Percentiles rank a stretch among this genome's conserved stretches.
Conservation (phyloP, 2,113 vertebrate species). For the Corythornis cristatus region DNA sequence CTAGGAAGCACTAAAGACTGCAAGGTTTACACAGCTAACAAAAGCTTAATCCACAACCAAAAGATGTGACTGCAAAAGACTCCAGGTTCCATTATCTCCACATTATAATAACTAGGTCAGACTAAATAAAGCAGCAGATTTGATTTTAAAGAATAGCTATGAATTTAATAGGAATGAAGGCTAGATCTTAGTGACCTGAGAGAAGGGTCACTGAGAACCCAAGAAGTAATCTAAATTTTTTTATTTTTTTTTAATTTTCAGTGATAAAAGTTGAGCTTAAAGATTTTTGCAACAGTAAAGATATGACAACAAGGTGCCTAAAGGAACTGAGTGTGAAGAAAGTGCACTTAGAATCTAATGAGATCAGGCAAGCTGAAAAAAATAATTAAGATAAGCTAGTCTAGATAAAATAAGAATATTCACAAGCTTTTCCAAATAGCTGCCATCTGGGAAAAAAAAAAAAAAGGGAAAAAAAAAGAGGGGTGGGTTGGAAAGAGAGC, state of each 20-base stretch:
- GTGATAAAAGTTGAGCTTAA: not conserved
- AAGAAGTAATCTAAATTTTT: not conserved
- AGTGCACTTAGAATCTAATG: not conserved
- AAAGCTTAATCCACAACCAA: not conserved
- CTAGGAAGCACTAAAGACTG: not conserved
- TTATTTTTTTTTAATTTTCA: not conserved
- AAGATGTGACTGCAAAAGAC: not conserved
- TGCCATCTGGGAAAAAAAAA: not conserved
- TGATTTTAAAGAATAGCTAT: not conserved
- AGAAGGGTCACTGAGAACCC: not conserved
- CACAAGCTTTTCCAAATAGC: not conserved
- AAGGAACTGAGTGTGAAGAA: not conserved
- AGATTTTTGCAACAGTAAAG: not conserved
- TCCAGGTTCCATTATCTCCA: not conserved
- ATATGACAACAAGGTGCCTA: not conserved
- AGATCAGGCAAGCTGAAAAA: not conserved
- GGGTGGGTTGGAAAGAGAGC: not conserved
- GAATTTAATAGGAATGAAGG: not conserved
- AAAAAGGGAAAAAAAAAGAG: no score
- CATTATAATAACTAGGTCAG: not conserved
- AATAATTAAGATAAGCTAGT: not conserved
- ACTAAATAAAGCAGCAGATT: conserved; percentile 17
- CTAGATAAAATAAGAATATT: not conserved
- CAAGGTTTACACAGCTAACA: not conserved
- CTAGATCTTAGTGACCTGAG: not conserved